phyloP scores from a whole-genome alignment of 2,888 invertebrate species.

The Aphodius granarius region DNA sequence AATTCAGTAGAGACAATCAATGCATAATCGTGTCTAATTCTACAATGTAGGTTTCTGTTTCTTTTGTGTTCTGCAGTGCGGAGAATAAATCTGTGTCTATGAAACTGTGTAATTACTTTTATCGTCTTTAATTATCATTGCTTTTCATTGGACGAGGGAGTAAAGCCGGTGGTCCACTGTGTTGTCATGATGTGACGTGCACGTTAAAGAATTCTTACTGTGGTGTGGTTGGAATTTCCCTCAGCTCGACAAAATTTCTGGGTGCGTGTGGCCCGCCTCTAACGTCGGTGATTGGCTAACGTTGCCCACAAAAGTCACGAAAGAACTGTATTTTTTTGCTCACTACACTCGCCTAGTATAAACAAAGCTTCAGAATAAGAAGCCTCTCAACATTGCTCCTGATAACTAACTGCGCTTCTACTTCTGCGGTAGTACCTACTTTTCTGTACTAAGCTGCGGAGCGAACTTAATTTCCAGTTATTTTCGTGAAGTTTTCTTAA shows the following conservation, averaged over 20 bases:
- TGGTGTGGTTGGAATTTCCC: too few species aligned
- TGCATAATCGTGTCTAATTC: not conserved
- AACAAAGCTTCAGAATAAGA: not conserved
- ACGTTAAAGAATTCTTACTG: too few species aligned
- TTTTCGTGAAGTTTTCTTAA: conserved; percentile 3
- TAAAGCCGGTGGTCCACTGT: too few species aligned
- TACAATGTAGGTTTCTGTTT: too few species aligned
- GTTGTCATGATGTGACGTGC: too few species aligned
- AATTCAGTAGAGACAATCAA: not conserved
- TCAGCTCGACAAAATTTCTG: too few species aligned
- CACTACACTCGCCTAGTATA: not conserved
- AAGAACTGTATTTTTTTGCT: not conserved
- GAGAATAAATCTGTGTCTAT: not conserved
- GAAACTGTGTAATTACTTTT: not conserved
- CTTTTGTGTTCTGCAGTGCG: not conserved
- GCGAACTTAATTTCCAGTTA: conserved; percentile 9
- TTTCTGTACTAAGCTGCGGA: not conserved
- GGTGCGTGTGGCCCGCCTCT: too few species aligned
- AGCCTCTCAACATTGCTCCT: not conserved
- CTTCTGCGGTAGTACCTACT: conserved; percentile 1
- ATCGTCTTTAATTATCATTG: too few species aligned
- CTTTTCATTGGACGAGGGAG: too few species aligned
- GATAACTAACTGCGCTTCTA: not conserved
- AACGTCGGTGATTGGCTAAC: not conserved
- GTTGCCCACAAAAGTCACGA: not conserved